Evolutionary conservation across 2,797 vertebrate species (phyloP).

Genomic region (Sebastes reedi): DNA sequence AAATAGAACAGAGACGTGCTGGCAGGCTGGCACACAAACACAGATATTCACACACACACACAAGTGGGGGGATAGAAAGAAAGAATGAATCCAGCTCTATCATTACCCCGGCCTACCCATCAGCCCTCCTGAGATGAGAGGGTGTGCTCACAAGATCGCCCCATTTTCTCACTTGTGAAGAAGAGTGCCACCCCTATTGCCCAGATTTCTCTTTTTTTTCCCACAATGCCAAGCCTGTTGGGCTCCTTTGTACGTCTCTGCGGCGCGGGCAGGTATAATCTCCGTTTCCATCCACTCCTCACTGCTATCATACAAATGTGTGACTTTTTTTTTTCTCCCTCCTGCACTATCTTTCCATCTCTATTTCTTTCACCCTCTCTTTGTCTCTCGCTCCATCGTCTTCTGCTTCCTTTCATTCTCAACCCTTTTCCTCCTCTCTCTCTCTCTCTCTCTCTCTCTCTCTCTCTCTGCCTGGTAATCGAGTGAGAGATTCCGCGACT

Average conservation of each 20-base stretch:
- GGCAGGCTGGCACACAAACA: constrained; percentile 24
- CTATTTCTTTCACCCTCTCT: constrained; percentile 54
- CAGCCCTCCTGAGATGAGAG: constrained; percentile 83
- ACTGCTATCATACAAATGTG: constrained; percentile 54
- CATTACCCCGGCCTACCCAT: constrained; percentile 80
- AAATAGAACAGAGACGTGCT: constrained; percentile 47
- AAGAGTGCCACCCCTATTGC: constrained; percentile 64
- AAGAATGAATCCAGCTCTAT: constrained; percentile 71
- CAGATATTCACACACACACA: neutral
- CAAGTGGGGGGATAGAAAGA: neutral
- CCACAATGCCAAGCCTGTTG: constrained; percentile 47
- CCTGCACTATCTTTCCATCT: constrained; percentile 58
- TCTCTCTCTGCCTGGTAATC: constrained; percentile 71
- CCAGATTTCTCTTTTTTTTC: constrained; percentile 69
- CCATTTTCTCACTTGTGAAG: constrained; percentile 82
- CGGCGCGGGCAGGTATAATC: constrained; percentile 66
- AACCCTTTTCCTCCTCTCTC: constrained; percentile 75
- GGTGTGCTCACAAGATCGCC: constrained; percentile 81
- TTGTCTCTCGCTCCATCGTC: constrained; percentile 78
- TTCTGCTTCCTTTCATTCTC: constrained; percentile 71
- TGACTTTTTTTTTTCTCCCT: constrained; percentile 56
- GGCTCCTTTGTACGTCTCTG: constrained; percentile 41
- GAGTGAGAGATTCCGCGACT: constrained; percentile 77
- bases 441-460: too few species aligned
- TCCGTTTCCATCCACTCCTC: constrained; percentile 58